Percentiles rank a stretch among this genome's conserved stretches.
These are phyloP conservation scores for Saxidomus purpurata DNA, from an alignment of 1,140 invertebrate genomes.

Conservation along the genomic window DNA sequence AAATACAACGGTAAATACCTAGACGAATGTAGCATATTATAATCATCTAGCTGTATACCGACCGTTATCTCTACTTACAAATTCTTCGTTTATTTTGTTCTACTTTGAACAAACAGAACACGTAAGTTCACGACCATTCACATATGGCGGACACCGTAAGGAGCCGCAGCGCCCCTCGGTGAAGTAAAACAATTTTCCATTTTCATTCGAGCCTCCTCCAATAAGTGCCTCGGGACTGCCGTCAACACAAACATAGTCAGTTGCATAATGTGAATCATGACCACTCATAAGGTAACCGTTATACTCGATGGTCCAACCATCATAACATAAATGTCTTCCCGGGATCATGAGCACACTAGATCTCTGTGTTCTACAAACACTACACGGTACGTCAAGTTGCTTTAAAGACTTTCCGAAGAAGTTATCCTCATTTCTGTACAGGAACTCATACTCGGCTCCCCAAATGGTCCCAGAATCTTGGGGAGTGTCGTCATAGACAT, in stretches of 20 bases:
- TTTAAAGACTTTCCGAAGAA: neutral
- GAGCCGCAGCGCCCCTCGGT: constrained; percentile 51
- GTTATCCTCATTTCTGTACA: neutral
- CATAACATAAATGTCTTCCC: constrained; percentile 52
- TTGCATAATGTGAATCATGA: neutral
- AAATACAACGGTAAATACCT: too few species aligned
- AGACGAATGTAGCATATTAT: too few species aligned
- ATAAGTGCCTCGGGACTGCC: constrained; percentile 28
- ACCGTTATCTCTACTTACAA: too few species aligned
- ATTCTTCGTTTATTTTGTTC: too few species aligned
- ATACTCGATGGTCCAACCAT: constrained; percentile 67
- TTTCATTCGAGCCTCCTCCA: constrained; percentile 1
- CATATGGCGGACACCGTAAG: constrained; percentile 72
- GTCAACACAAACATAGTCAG: constrained; percentile 71
- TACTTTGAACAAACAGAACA: constrained; percentile 75
- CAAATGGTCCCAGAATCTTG: constrained; percentile 5
- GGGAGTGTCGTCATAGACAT: neutral
- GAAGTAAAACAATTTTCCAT: constrained; percentile 70
- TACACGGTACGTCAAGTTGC: constrained; percentile 60
- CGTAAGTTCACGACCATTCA: constrained; percentile 62
- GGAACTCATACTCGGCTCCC: constrained; percentile 33
- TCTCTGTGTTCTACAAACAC: constrained; percentile 57
- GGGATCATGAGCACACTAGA: constrained; percentile 64
- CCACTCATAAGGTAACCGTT: constrained; percentile 65
- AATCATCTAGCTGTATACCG: too few species aligned